Base-by-base conservation (phyloP, 2,888 invertebrate species). In the Oxyscelio sp. region DNA sequence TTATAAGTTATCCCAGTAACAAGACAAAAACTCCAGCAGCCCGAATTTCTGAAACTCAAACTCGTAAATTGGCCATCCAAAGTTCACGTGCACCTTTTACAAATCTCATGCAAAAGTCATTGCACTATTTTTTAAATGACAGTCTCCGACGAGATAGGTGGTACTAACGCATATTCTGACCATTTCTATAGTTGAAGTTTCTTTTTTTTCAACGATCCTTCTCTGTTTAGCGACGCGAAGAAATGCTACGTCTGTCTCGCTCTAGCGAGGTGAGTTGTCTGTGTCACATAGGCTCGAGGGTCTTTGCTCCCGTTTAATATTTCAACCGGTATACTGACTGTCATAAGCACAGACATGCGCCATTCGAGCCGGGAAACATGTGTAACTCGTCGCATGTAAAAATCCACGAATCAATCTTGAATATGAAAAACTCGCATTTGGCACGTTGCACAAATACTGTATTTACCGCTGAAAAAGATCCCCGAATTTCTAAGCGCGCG, bases 301-400 rank as follows among this genome's bases (percentile, higher is more conserved):
- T 93, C 93, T 93, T 93, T 92, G 92, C 92, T 92, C 93, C 91
- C 93, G 91, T 92, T 93, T 93, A 93, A 93, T 93, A 93, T 93
- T 93, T 93, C 92, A 93, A 90, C 90, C 90, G 91, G 92, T 92
- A 92, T 92, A 93, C 92, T 91, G 92, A 92, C 92, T 91, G 90
- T 90, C 87, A 88, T 90, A 89, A 90, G 90, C 91, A 91, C 91
- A 91, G 92, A 91, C 92, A 92, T 91, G 92, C 92, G 90, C 90
- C 22, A 78, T 79, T 74, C 80, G 70, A 50, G 59, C 54, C 15
- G 40, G 52, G 52, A 74, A 71, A 81, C 58, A 68, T 63, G 24
- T 66, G 79, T 68, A 70, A 81, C 75, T 70, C 31, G 70, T 66
- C 68, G 73, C 58, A 66, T 79, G 66, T 85, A 85, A 86, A 66